A percentile compares a stretch with the other conserved stretches of the same genome.
phyloP scores from a whole-genome alignment of 2,888 invertebrate genomes.

The Fragum whitleyi region DNA sequence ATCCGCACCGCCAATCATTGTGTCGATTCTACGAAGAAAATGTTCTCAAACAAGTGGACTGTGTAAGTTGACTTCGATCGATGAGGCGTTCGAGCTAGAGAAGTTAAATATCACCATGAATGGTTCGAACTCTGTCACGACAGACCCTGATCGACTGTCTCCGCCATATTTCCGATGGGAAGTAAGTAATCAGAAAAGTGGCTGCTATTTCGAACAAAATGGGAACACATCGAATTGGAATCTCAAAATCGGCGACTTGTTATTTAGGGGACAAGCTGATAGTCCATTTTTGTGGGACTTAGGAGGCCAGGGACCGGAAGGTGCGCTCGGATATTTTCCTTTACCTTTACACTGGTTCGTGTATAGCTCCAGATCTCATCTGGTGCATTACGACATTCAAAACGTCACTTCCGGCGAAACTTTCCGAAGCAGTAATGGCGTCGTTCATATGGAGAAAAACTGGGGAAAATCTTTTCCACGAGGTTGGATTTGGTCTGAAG shows the following conservation, averaged over 20 bases:
- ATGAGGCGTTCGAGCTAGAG: slow-evolving; percentile 49
- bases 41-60: slow-evolving; percentile 4
- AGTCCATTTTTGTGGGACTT: slow-evolving; percentile 69
- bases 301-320: slow-evolving; percentile 73
- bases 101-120: slow-evolving; percentile 64
- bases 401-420: slow-evolving; percentile 51
- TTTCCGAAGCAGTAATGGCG: slow-evolving; percentile 48
- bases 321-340: slow-evolving; percentile 72
- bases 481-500: slow-evolving; percentile 78
- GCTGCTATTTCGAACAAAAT: slow-evolving; percentile 63
- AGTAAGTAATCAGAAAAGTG: slow-evolving; percentile 46
- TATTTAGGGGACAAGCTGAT: slow-evolving; percentile 57
- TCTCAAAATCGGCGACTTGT: slow-evolving; percentile 62
- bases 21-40: slow-evolving; percentile 50
- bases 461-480: slow-evolving; percentile 78
- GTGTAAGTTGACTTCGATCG: slow-evolving; percentile 47
- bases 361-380: slow-evolving; percentile 71
- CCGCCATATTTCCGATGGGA: slow-evolving; percentile 70
- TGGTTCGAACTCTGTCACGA: slow-evolving; percentile 65
- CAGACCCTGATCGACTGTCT: slow-evolving; percentile 68
- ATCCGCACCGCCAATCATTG: slow-evolving; percentile 45
- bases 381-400: slow-evolving; percentile 61
- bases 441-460: slow-evolving; percentile 78
- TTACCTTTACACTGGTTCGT: slow-evolving; percentile 80
- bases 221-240: slow-evolving; percentile 59